Evolutionary conservation across 2,113 vertebrate genomes (phyloP), one percentile per base, ranked within the genome.

Genomic region (Syrrhaptes paradoxus): DNA sequence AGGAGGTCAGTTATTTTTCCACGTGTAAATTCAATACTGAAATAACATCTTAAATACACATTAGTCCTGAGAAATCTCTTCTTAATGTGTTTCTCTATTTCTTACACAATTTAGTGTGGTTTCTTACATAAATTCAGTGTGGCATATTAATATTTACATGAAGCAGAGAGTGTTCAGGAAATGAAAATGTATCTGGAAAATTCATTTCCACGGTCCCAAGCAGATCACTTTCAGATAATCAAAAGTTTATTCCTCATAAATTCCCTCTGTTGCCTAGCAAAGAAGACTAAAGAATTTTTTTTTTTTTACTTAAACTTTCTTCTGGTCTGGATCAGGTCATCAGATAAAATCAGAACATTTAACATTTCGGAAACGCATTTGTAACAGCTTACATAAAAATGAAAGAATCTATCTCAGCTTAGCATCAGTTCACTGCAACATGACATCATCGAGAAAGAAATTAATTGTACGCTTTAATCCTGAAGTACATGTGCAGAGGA

Each of bases 161-260:
- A 86, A 72, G 54, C 21, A 70, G 19, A 46, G 0, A 59, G 24
- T 34, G 76, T 25, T 74, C 85, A 85, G 90, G 87, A 94, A 96
- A 86, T 87, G 34, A 95, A 94, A 94, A 80, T 4, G 8, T 51
- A 92, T 75, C 68, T 90, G 94, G 79, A 93, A 96, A 96, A 94
- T 78, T 87, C n/a, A 96, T 81, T 95, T 95, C 62, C 73, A 84
- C 0, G 11, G 72, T 89, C 76, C 61, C 59, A 72, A 66, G 92
- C 57, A 97, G 87, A 95, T 86, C 43, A 41, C 49, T 92, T 93
- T 79, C 58, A 92, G 79, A 93, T 72, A 67, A 8, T 90, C 34
- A 25, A 7, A 85, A 86, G 24, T 91, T 93, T 71, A 48, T 81
- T 88, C 65, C 61, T 84, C 57, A 52, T 59, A 88, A 93, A 92